phyloP scores from a whole-genome alignment of 2,888 invertebrate genomes.

The Drosophila leonis region DNA sequence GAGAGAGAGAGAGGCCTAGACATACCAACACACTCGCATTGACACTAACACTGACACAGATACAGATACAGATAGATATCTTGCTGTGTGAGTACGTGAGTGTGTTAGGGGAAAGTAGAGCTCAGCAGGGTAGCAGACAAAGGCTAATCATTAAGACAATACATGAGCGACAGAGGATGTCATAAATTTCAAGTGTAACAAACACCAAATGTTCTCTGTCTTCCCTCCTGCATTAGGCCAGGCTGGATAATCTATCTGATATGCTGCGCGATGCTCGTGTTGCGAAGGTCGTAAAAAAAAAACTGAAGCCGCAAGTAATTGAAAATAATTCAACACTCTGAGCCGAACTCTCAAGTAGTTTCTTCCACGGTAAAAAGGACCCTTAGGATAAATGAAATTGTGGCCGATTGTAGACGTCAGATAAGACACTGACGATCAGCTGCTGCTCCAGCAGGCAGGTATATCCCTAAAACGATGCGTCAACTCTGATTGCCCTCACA shows the following conservation, averaged over 20 bases:
- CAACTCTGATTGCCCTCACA: slow-evolving; percentile 6
- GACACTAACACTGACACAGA: background rate
- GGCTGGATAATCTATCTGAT: slow-evolving; percentile 36
- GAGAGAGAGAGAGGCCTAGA: slow-evolving; percentile 9
- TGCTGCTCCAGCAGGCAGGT: slow-evolving; percentile 33
- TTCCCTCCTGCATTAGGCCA: slow-evolving; percentile 9
- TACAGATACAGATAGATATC: slow-evolving; percentile 34
- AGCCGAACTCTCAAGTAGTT: slow-evolving; percentile 45
- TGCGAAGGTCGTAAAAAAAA: slow-evolving; percentile 65
- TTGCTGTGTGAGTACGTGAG: slow-evolving; percentile 32
- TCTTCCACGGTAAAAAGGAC: slow-evolving; percentile 13
- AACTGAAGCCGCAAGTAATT: slow-evolving; percentile 71
- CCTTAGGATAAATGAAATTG: slow-evolving; percentile 37
- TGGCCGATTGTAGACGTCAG: slow-evolving; percentile 39
- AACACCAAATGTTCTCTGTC: slow-evolving; percentile 63
- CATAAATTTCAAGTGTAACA: slow-evolving; percentile 81
- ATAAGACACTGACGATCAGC: slow-evolving; percentile 48
- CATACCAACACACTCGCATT: slow-evolving; percentile 21
- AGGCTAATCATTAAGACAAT: slow-evolving; percentile 77
- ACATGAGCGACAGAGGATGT: slow-evolving; percentile 71
- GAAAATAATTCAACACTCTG: slow-evolving; percentile 68
- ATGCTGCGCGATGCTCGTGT: slow-evolving; percentile 28
- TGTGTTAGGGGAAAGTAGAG: slow-evolving; percentile 68
- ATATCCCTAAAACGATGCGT: slow-evolving; percentile 11
- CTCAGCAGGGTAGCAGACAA: slow-evolving; percentile 70